A percentile compares a stretch with the other conserved stretches of the same genome.
Evolutionary conservation across 2,797 vertebrate species (phyloP).

Genomic region (Bryconaethiops microstoma): DNA sequence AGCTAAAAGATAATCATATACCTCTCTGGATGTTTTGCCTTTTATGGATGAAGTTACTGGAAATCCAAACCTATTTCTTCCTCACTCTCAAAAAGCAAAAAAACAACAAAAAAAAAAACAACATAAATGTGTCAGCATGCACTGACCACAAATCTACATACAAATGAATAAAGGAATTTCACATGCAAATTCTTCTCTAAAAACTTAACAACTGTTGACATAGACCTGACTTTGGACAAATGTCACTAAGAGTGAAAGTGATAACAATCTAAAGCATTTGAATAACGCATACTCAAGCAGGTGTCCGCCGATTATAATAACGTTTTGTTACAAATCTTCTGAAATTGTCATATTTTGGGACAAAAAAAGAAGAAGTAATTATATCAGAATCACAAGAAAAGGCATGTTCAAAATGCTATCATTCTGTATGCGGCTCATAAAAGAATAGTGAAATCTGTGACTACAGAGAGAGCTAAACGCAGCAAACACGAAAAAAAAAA

Average conservation of each 20-base stretch:
- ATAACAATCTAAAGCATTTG: slow-evolving; percentile 10
- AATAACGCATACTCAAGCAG: slow-evolving; percentile 20
- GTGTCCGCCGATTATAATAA: background rate
- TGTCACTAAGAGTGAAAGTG: slow-evolving; percentile 4
- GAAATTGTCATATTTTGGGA: background rate
- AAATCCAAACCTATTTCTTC: background rate
- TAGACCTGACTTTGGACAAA: background rate
- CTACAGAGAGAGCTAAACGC: slow-evolving; percentile 13
- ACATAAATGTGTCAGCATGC: background rate
- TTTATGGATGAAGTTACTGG: background rate
- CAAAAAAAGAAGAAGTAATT: background rate
- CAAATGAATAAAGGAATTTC: slow-evolving; percentile 3
- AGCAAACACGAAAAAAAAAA: slow-evolving; percentile 23
- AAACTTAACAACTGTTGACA: slow-evolving; percentile 1
- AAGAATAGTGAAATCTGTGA: background rate
- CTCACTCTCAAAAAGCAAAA: background rate
- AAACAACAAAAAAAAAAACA: too few species aligned
- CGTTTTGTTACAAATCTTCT: slow-evolving; percentile 4
- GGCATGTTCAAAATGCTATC: background rate
- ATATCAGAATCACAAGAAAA: background rate
- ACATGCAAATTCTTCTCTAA: slow-evolving; percentile 9
- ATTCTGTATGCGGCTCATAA: slow-evolving; percentile 3
- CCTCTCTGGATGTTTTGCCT: background rate
- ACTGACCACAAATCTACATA: slow-evolving; percentile 4
- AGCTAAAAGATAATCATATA: background rate